Conservation (phyloP, 2,113 vertebrate species). For the Picathartes gymnocephalus region DNA sequence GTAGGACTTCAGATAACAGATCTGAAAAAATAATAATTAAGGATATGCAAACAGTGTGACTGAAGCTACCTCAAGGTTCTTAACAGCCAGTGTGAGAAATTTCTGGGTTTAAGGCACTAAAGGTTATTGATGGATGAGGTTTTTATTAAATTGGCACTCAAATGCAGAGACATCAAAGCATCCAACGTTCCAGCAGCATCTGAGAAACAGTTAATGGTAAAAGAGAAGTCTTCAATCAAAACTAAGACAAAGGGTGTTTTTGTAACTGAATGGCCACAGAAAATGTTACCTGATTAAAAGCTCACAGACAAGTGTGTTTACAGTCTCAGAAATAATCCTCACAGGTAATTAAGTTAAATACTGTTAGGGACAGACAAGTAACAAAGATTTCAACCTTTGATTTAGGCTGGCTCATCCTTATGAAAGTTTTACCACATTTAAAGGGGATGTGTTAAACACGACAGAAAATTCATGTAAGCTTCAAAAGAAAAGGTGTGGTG, state of each 20-base stretch:
- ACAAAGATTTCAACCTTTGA: not conserved
- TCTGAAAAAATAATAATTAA: not conserved
- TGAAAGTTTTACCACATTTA: not conserved
- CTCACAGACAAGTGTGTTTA: not conserved
- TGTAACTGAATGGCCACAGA: not conserved
- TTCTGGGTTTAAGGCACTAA: not conserved
- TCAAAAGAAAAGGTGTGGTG: not conserved
- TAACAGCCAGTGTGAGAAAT: not conserved
- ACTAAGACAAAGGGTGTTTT: not conserved
- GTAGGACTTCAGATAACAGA: not conserved
- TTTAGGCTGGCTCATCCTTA: not conserved
- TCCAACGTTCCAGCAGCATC: not conserved
- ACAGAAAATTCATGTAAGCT: not conserved
- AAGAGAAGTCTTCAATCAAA: not conserved
- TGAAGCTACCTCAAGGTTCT: not conserved
- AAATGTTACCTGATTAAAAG: not conserved
- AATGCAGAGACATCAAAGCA: not conserved
- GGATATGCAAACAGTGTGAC: not conserved
- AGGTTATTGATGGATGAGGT: not conserved
- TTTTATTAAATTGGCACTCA: not conserved
- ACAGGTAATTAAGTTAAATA: not conserved
- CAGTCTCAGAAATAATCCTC: not conserved
- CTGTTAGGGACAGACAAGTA: not conserved
- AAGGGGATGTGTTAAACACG: rapidly evolving
- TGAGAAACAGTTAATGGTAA: not conserved